Evolutionary conservation across 2,113 vertebrate species (phyloP), one percentile per base, ranked within the genome.

Genomic region (Pyxicephalus adspersus): DNA sequence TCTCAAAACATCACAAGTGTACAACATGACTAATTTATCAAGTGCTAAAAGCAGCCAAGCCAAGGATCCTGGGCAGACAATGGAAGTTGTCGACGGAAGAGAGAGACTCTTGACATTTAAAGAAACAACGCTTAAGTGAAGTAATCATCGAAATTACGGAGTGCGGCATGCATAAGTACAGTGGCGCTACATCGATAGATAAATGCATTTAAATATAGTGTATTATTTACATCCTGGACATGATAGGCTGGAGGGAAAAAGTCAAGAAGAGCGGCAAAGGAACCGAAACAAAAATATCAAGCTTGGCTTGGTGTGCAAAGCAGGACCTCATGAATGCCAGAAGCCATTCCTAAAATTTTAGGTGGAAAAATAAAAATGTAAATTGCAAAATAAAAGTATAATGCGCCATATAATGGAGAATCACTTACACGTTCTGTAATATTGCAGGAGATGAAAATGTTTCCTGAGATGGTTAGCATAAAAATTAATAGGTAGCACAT

Each of bases 11-110:
- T 86, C 77, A 84, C 84, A 79, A 76, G 84, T 84, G 28, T 83
- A 83, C 74, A 71, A 80, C 83, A 86, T 88, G 85, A 87, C 86
- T 89, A 87, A 90, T 87, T 87, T 86, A 90, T 89, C 81, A 86
- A 81, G 71, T 82, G 75, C 84, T 88, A 86, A 88, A 90, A 88
- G 88, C 88, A 84, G 84, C 83, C 26, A 50, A 86, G 84, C 64
- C 84, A 66, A 89, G 89, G 86, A 88, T 85, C 79, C 74, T 64
- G 71, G n/a, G 70, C 89, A 90, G 88, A 90, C 89, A 88, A 85
- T 85, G 84, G 71, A 78, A 81, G 68, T 65, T 51, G 51, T 55
- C 63, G 29, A 58, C 6, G n/a, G 22, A 25, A 74, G 58, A 81
- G 58, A 81, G 70, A 81, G 79, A 81, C 79, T 74, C 79, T 81